Evolutionary conservation across 2,888 invertebrate genomes (phyloP).

Genomic region (Ormyrus pomaceus): DNA sequence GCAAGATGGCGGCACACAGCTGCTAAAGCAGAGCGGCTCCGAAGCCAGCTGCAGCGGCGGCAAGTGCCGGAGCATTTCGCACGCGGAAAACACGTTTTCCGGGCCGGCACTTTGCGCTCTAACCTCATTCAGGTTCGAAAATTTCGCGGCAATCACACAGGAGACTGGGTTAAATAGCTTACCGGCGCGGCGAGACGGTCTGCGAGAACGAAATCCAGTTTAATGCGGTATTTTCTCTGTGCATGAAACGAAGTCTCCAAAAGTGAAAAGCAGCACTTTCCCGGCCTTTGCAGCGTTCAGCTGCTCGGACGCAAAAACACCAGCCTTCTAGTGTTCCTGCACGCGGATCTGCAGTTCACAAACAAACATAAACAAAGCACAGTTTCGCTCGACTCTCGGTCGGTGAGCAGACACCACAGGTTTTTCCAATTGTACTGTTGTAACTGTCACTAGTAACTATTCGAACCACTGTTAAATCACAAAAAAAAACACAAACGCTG

Average conservation of each 20-base stretch:
- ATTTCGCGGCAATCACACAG: neutral
- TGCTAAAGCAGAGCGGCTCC: neutral
- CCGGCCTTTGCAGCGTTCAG: no score
- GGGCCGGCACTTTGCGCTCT: neutral
- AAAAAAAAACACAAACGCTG: no score
- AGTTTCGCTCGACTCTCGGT: conserved; percentile 14
- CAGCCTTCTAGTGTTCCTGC: no score
- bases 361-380: conserved; percentile 13
- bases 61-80: neutral
- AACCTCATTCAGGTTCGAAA: conserved; percentile 20
- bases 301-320: no score
- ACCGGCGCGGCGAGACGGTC: conserved; percentile 70
- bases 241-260: conserved; percentile 39
- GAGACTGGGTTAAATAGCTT: conserved; percentile 61
- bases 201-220: conserved; percentile 71
- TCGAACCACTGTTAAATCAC: no score
- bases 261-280: no score
- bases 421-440: no score
- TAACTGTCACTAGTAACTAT: no score
- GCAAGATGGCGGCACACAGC: conserved; percentile 26
- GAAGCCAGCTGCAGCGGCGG: neutral
- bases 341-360: no score
- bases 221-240: conserved; percentile 60
- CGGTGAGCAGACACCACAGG: no score
- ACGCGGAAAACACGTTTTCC: conserved; percentile 54